Evolutionary conservation across 2,888 invertebrate genomes (phyloP), one percentile per base, ranked within the genome.

Genomic region (Lacanobia wlatinum): DNA sequence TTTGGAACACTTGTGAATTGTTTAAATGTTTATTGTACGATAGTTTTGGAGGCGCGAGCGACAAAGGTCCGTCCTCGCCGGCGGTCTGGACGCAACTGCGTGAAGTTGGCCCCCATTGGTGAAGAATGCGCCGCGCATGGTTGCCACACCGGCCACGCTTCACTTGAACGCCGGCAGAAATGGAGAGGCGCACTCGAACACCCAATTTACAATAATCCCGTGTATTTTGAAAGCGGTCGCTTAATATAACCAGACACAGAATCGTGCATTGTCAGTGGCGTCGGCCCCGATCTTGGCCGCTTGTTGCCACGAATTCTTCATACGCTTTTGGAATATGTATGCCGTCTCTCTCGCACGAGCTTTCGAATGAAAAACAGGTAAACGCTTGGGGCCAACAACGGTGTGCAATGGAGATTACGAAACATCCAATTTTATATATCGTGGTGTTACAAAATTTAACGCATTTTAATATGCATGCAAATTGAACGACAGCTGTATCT

Each of bases 41-140:
- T 94, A 92, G 91, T 94, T 93, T 93, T 85, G 80, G 76, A 73
- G 80, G 86, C 86, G 80, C 90, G 91, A 86, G 90, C 92, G 89
- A 85, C 94, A 89, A 88, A 90, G 90, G 92, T 94, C 94, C 92
- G 88, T 85, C 94, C 86, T 89, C 85, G 73, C 74, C 88, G 91
- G 85, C 87, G 90, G 90, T 92, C 91, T 90, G 92, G 90, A 92
- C 92, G 92, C 92, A 94, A 96, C 96, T 96, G 94, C 93, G 90
- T 95, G 95, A 95, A 95, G 96, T 95, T 93, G 89, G 89, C 88
- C 84, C 90, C 92, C 94, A 94, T 94, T 94, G 94, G 95, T 93
- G 92, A 94, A 94, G 95, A 94, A 94, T 96, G 96, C 95, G 95
- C 94, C 89, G 95, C 96, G 96, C 96, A 96, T 94, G 93, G 95